Conservation (phyloP, 1,140 invertebrate genomes). For the Andrena cerasifolii region DNA sequence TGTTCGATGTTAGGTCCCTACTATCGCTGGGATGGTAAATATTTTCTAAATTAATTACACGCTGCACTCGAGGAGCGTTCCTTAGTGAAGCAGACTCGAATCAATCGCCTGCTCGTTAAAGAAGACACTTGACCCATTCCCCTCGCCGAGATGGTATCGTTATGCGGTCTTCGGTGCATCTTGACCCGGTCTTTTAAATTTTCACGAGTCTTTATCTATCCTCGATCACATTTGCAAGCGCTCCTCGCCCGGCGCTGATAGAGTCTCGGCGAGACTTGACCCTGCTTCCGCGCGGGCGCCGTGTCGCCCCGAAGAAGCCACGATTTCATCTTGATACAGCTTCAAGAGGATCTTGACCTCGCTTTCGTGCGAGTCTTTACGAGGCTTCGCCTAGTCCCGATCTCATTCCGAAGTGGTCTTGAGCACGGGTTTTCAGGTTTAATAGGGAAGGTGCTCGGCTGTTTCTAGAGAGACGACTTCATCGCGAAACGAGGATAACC, state of each 20-base stretch:
- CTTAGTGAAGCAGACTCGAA: neutral
- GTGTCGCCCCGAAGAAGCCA: neutral
- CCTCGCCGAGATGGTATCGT: slow-evolving; percentile 14
- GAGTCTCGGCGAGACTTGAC: slow-evolving; percentile 9
- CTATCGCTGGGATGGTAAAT: too few species aligned
- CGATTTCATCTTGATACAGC: slow-evolving; percentile 27
- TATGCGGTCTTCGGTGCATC: slow-evolving; percentile 1
- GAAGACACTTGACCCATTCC: slow-evolving; percentile 43
- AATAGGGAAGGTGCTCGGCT: too few species aligned
- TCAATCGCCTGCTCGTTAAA: slow-evolving; percentile 47
- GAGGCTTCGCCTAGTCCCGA: neutral
- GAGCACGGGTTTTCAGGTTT: neutral
- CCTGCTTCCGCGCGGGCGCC: slow-evolving; percentile 13
- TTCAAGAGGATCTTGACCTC: slow-evolving; percentile 42
- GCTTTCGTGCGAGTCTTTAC: neutral
- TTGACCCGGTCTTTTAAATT: slow-evolving; percentile 28
- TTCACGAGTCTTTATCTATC: slow-evolving; percentile 18
- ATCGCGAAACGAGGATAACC: too few species aligned
- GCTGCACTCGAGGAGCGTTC: too few species aligned
- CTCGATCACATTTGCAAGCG: slow-evolving; percentile 30
- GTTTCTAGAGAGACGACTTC: too few species aligned
- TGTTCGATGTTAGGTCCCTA: too few species aligned
- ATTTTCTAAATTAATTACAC: too few species aligned
- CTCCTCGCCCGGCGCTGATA: neutral
- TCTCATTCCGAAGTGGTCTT: slow-evolving; percentile 21